Evolutionary conservation across 2,113 vertebrate genomes (phyloP), one percentile per base, ranked within the genome.

Genomic region (Origma solitaria): DNA sequence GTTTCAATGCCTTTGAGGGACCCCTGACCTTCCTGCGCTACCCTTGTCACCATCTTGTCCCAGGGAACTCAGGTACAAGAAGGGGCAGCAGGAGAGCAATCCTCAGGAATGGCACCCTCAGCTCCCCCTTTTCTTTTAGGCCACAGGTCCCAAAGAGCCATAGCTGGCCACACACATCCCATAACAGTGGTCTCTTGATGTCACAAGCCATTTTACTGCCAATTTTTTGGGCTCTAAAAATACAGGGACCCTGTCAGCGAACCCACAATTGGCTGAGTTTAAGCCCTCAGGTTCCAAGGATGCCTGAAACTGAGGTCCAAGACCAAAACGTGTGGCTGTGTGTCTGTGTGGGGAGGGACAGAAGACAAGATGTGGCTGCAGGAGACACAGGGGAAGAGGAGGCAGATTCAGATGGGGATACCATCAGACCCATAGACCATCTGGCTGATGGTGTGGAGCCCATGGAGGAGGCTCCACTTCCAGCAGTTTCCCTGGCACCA

Each of bases 241-340:
- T 31, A 28, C 37, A 27, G 18, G 21, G 8, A 27, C n/a, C 7
- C 5, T 0, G 0, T 4, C 50, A 47, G 13, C 16, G 50, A 66
- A 13, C 62, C 22, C 22, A 37, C 21, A 47, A 28, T 13, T 68
- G 53, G 6, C 27, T 51, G 37, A 35, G 33, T 51, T 25, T 10
- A 50, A 42, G 31, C 25, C 45, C 27, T 51, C 33, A 22, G 6
- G 16, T 47, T 31, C 47, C 62, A 68, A 37, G 27, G 27, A 8
- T 51, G 27, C 53, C 53, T 60, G 45, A 60, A 84, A 77, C 10
- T 37, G 18, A 35, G 18, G 22, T 28, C 31, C 56, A 75, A 54
- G 28, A 77, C 14, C 44, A 27, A 58, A 68, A 17, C 2, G 0
- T 64, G 9, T 22, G 44, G 7, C 31, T 50, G 16, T 31, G 25